Conservation (phyloP, 2,888 invertebrate species). For the Dynastes hyllus region DNA sequence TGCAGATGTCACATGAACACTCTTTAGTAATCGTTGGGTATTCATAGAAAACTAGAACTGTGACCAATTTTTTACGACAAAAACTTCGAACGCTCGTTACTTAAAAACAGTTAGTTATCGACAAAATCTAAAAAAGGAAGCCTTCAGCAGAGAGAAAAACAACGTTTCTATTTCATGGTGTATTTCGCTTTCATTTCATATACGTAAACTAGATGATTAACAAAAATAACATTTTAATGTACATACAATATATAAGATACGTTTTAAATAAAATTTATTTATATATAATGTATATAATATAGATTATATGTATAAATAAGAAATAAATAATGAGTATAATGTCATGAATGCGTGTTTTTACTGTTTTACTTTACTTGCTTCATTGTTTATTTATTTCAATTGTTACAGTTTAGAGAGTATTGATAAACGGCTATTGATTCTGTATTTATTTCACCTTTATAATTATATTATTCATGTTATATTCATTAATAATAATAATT, state of each 20-base stretch:
- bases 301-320: conserved; percentile 31
- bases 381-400: too few species aligned
- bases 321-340: conserved; percentile 47
- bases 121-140: too few species aligned
- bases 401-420: too few species aligned
- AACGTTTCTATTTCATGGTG: not conserved
- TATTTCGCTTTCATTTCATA: conserved; percentile 26
- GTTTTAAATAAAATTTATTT: conserved; percentile 36
- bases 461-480: not conserved
- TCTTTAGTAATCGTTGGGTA: too few species aligned
- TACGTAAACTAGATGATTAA: conserved; percentile 36
- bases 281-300: conserved; percentile 3
- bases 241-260: conserved; percentile 6
- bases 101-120: too few species aligned
- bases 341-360: conserved; percentile 20
- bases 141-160: too few species aligned
- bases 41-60: too few species aligned
- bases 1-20: too few species aligned
- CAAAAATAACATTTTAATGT: conserved; percentile 37
- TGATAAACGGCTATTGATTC: too few species aligned
- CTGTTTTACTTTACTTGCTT: too few species aligned
- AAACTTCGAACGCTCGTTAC: too few species aligned
- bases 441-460: not conserved
- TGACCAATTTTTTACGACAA: too few species aligned
- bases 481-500: not conserved